Evolutionary conservation across 2,113 vertebrate genomes (phyloP).

Genomic region (Gobio gobio): DNA sequence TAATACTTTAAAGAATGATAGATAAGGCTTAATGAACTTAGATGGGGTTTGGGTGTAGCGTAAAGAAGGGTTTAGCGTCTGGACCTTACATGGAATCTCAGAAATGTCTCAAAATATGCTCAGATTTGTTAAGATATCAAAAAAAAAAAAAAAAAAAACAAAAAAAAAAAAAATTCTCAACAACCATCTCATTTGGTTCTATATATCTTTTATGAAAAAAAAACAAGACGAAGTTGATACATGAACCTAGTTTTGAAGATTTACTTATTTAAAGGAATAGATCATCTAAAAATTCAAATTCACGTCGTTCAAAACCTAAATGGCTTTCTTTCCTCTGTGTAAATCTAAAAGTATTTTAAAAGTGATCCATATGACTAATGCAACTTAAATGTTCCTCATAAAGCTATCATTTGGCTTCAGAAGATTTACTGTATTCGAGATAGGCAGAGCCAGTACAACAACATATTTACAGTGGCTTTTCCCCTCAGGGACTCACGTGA

Average conservation of each 20-base stretch:
- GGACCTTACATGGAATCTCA: neutral
- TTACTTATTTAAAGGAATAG: neutral
- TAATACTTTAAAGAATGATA: neutral
- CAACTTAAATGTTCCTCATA: neutral
- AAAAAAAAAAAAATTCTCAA: too few species aligned
- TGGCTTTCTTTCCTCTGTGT: neutral
- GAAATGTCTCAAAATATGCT: neutral
- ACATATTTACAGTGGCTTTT: slow-evolving; percentile 10
- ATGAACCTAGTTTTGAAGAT: neutral
- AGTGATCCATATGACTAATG: neutral
- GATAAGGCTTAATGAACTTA: slow-evolving; percentile 5
- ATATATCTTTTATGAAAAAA: neutral
- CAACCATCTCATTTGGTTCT: neutral
- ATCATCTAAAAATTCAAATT: neutral
- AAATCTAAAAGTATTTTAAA: neutral
- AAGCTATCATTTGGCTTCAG: neutral
- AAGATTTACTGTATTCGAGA: neutral
- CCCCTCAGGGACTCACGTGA: slow-evolving; percentile 12
- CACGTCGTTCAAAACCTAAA: neutral
- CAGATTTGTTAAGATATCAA: neutral
- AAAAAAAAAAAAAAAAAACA: too few species aligned
- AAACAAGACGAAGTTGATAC: neutral
- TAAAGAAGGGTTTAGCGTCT: neutral
- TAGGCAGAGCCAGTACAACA: neutral
- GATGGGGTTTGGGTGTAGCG: slow-evolving; percentile 5